Percentiles rank a stretch among this genome's conserved stretches.
Evolutionary conservation across 2,797 vertebrate genomes (phyloP).

Genomic region (Girardinus metallicus): DNA sequence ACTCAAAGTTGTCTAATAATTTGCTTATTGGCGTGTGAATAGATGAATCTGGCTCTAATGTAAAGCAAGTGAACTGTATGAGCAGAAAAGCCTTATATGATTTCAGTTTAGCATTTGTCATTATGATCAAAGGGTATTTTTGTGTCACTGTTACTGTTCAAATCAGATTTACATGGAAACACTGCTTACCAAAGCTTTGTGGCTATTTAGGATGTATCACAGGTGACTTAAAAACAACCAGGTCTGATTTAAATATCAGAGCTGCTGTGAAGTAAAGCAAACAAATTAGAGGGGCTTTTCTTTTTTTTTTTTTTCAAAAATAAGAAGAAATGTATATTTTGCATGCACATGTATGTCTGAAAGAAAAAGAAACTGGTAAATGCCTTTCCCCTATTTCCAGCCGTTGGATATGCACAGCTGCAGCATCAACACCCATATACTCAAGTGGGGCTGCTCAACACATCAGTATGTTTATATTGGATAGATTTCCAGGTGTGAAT

Average conservation of each 20-base stretch:
- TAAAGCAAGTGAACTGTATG: not conserved
- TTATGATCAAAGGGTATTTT: not conserved
- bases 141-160: not conserved
- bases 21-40: not conserved
- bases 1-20: not conserved
- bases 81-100: not conserved
- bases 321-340: not conserved
- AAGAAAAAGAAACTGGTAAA: not conserved
- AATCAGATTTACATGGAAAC: not conserved
- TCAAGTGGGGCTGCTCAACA: not conserved
- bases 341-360: not conserved
- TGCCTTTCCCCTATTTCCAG: not conserved
- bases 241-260: not conserved
- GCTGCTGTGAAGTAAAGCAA: not conserved
- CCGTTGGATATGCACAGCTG: not conserved
- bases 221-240: not conserved
- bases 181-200: not conserved
- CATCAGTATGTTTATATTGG: not conserved
- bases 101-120: not conserved
- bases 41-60: not conserved
- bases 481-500: slow-evolving; percentile 4
- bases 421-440: not conserved
- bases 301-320: too few species aligned
- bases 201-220: not conserved
- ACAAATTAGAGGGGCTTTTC: not conserved